These are phyloP conservation scores for Mallotus villosus DNA, from an alignment of 2,797 vertebrate species.

Conservation along the genomic window DNA sequence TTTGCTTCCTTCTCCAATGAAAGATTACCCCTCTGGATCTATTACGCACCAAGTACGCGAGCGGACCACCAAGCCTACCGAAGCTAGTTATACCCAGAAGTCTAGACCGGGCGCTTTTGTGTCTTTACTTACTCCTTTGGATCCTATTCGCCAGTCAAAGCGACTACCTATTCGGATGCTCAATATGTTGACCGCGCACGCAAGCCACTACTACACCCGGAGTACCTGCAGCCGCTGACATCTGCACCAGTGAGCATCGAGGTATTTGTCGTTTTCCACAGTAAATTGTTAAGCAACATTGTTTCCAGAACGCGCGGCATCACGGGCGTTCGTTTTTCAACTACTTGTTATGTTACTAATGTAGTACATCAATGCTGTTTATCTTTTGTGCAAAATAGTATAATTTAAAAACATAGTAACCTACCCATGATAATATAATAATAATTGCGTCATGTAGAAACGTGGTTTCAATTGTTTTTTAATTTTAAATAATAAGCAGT, in stretches of 20 bases:
- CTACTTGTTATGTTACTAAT: not conserved
- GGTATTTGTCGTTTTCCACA: conserved; percentile 59
- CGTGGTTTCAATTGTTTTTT: too few species aligned
- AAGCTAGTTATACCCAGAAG: conserved; percentile 34
- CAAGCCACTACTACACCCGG: conserved; percentile 90
- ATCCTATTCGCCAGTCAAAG: conserved; percentile 85
- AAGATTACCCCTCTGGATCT: conserved; percentile 81
- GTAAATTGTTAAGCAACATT: too few species aligned
- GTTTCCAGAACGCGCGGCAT: too few species aligned
- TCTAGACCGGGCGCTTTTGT: conserved; percentile 59
- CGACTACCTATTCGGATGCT: conserved; percentile 85
- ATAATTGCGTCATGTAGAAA: too few species aligned
- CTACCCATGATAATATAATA: too few species aligned
- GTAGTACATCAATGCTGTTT: too few species aligned
- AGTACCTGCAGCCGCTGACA: conserved; percentile 90
- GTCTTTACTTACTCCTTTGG: conserved; percentile 77
- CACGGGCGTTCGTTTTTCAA: too few species aligned
- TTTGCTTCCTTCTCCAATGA: conserved; percentile 81
- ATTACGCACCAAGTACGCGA: conserved; percentile 56
- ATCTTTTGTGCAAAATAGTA: too few species aligned
- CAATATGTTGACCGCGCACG: conserved; percentile 84
- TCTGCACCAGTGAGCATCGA: conserved; percentile 91
- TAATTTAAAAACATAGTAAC: too few species aligned
- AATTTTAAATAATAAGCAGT: too few species aligned
- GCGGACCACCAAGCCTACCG: conserved; percentile 70